phyloP scores from a whole-genome alignment of 1,140 invertebrate species.

The Musca domestica region DNA sequence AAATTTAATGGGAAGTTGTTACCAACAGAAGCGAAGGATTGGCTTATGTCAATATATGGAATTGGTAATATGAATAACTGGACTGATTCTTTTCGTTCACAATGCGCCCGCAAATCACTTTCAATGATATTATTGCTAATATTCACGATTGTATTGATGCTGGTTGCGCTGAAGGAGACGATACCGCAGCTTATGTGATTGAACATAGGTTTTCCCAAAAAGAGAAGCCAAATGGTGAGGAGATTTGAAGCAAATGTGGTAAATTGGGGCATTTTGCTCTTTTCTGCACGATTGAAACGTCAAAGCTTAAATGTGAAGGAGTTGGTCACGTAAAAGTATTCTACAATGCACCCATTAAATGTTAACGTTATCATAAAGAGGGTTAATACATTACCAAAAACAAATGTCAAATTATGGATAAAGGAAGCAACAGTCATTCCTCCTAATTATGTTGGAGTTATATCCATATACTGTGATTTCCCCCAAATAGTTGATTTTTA shows the following conservation, averaged over 20 bases:
- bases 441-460: conserved; percentile 4
- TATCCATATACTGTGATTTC: too few relatives aligned
- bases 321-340: background rate
- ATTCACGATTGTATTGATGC: too few relatives aligned
- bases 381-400: conserved; percentile 6
- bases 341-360: conserved; percentile 1
- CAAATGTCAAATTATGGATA: conserved; percentile 1
- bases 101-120: background rate
- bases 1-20: background rate
- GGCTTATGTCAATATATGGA: background rate
- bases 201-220: background rate
- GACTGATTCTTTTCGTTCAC: background rate
- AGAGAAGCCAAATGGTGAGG: background rate
- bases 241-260: background rate
- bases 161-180: too few relatives aligned
- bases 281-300: background rate
- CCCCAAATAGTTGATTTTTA: background rate
- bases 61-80: conserved; percentile 3
- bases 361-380: background rate
- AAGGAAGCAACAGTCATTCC: conserved; percentile 8
- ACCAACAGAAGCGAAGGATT: background rate
- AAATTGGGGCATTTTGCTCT: background rate
- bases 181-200: too few relatives aligned
- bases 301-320: background rate
- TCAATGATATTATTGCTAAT: background rate